A percentile compares a stretch with the other conserved stretches of the same genome.
These are phyloP conservation scores for Platygyra sinensis DNA, from an alignment of 64 coral and sea anemone genomes.

Conservation along the genomic window DNA sequence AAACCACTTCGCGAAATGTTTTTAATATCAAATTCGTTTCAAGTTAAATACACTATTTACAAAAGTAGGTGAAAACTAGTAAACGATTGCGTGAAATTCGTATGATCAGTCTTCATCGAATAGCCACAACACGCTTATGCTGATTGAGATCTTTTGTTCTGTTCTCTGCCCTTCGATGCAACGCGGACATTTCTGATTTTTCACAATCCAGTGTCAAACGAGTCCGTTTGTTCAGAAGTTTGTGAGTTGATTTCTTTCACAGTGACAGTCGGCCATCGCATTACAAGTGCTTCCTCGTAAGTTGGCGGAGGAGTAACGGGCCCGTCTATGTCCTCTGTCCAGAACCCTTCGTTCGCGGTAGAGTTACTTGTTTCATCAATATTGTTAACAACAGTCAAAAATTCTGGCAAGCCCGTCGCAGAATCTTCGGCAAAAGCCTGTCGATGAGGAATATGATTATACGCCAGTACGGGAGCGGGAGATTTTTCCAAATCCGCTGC, in stretches of 20 bases:
- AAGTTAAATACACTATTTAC: conserved; percentile 26
- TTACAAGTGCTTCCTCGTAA: conserved; percentile 37
- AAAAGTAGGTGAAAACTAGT: background rate
- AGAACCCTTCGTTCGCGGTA: conserved; percentile 23
- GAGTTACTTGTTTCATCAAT: background rate
- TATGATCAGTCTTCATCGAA: background rate
- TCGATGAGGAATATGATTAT: conserved; percentile 23
- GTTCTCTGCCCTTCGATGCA: background rate
- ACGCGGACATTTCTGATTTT: background rate
- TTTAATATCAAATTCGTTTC: background rate
- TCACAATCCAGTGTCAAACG: conserved; percentile 14
- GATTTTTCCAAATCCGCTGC: conserved; percentile 32
- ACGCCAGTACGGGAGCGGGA: background rate
- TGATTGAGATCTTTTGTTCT: background rate
- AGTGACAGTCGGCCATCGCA: conserved; percentile 17
- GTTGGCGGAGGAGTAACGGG: conserved; percentile 26
- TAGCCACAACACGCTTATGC: background rate
- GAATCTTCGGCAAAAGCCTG: conserved; percentile 18
- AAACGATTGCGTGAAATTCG: background rate
- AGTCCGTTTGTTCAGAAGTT: background rate
- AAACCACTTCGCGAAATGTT: background rate
- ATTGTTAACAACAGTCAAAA: background rate
- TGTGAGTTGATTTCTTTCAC: conserved; percentile 9
- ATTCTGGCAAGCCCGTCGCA: background rate
- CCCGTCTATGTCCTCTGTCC: conserved; percentile 25